Conservation (phyloP, 1,140 invertebrate genomes). For the Trachelipus rathkii region DNA sequence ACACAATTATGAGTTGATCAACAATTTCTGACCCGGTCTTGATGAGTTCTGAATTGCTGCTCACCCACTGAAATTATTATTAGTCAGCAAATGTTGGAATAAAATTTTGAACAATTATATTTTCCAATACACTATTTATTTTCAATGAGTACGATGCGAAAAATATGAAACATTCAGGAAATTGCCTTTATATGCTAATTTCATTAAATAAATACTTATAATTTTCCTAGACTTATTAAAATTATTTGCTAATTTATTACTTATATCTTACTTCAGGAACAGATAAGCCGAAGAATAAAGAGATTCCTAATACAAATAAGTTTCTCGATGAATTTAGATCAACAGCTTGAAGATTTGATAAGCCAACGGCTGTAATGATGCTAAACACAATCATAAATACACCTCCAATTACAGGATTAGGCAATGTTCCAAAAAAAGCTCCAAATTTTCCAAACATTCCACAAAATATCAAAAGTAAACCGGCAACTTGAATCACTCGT, state of each 20-base stretch:
- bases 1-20: constrained; percentile 46
- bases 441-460: constrained; percentile 77
- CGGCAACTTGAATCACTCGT: constrained; percentile 76
- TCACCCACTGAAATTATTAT: neutral
- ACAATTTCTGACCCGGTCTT: neutral
- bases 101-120: too few relatives aligned
- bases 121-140: too few relatives aligned
- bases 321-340: constrained; percentile 69
- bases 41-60: neutral
- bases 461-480: constrained; percentile 70
- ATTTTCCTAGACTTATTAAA: too few relatives aligned
- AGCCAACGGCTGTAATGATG: constrained; percentile 68
- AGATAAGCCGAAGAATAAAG: constrained; percentile 12
- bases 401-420: constrained; percentile 79
- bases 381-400: constrained; percentile 83
- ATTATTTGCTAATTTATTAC: too few relatives aligned
- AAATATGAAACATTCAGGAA: too few relatives aligned
- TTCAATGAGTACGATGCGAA: too few relatives aligned
- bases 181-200: too few relatives aligned
- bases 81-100: too few relatives aligned
- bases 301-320: constrained; percentile 21
- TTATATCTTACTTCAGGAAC: neutral
- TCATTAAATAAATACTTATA: too few relatives aligned
- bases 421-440: constrained; percentile 80
- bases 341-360: constrained; percentile 73